Evolutionary conservation across 2,113 vertebrate genomes (phyloP).

Genomic region (Ceyx margarethae): DNA sequence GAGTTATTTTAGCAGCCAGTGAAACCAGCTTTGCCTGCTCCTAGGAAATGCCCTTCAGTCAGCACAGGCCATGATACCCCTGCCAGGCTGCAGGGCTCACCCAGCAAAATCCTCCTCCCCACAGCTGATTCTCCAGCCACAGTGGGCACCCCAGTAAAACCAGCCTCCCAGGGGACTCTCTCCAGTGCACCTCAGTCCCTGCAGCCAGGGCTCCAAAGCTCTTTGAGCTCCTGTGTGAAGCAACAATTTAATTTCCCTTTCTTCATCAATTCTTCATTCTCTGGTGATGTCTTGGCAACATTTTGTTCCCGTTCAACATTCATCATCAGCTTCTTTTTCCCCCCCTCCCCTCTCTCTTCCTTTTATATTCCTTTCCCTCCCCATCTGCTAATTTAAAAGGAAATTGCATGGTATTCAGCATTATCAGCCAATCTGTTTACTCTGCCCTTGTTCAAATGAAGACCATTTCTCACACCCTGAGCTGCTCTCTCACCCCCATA

Average conservation of each 20-base stretch:
- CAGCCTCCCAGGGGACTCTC: not conserved
- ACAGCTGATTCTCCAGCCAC: not conserved
- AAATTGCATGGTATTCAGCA: slow-evolving; percentile 52
- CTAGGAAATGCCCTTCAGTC: not conserved
- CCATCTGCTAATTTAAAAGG: slow-evolving; percentile 67
- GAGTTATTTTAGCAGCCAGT: slow-evolving; percentile 20
- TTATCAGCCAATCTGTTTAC: slow-evolving; percentile 62
- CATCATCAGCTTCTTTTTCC: slow-evolving; percentile 52
- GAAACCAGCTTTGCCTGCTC: slow-evolving; percentile 5
- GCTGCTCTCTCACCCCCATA: not conserved
- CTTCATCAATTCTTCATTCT: slow-evolving; percentile 56
- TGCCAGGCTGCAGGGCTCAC: not conserved
- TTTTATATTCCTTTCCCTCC: slow-evolving; percentile 60
- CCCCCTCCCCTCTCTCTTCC: slow-evolving; percentile 5
- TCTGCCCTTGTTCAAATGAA: slow-evolving; percentile 25
- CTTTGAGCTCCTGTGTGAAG: not conserved
- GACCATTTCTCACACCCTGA: slow-evolving; percentile 41
- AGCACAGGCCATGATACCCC: not conserved
- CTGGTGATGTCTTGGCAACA: slow-evolving; percentile 48
- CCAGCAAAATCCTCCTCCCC: not conserved
- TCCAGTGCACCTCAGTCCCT: not conserved
- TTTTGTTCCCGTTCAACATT: slow-evolving; percentile 44
- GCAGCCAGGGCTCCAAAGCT: not conserved
- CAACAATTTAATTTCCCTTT: slow-evolving; percentile 53
- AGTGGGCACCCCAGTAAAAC: not conserved